Base-by-base conservation (phyloP, 2,113 vertebrate genomes). In the Eonycteris spelaea region DNA sequence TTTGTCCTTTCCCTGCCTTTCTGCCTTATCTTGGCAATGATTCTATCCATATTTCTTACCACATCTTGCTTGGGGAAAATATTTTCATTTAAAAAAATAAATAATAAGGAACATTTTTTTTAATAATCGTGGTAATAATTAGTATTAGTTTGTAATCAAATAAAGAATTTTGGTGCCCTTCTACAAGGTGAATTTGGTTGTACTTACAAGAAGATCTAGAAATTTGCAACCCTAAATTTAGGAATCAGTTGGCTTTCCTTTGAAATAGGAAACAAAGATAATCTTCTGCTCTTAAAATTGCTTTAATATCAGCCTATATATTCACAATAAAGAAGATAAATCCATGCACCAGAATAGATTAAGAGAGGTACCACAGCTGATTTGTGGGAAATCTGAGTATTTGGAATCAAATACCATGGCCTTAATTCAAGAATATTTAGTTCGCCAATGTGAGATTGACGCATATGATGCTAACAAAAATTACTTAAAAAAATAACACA, bases 51-150 rank as follows among this genome's bases (percentile, higher is more conserved):
- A 85, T 88, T 84, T 91, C 51, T 88, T 61, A 74, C 13, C 4
- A 12, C 48, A 45, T 48, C 55, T 55, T 92, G n/a, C 84, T 33
- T 95, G 67, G 91, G n/a, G 74, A 95, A 94, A 91, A 45, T 6
- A 45, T 71, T 89, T 93, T 55, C 22, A 93, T 55, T 86, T 97
- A 87, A 65, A 88, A 38, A 40, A 95, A 78, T 71, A 75, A 65
- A 61, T 84, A 59, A 43, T 22, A 84, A 7, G 3, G 2, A 65
- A 55, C 1, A 26, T 35, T 26, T 48, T 67, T 7, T 70, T 48
- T 10, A 80, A 55, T 57, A 83, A 89, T 57, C 21, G 30, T n/a
- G 7, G 38, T 33, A 70, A 26, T 90, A 82, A 91, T 88, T 57
- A 71, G 22, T 40, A n/a, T 71, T 33, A 75, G 30, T 14, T 80